Base-by-base conservation (phyloP, 2,113 vertebrate genomes). In the Struthidea cinerea region DNA sequence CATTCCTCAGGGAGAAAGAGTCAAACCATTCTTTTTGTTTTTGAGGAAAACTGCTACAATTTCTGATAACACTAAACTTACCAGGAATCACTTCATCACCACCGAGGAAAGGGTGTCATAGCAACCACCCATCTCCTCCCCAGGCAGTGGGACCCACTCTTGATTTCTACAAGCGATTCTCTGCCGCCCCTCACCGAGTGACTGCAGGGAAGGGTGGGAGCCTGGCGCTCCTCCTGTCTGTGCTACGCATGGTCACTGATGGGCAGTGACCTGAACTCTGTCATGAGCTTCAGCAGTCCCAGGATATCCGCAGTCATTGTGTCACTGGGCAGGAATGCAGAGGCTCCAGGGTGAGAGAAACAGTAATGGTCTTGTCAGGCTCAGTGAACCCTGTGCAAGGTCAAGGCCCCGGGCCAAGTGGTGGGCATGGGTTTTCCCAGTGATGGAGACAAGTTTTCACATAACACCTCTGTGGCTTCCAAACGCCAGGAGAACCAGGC, bases 131-230 rank as follows among this genome's bases (percentile, higher is more conserved):
- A 30, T 19, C 11, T 83, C 44, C 33, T 37, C 15, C 69, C 46
- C 59, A 74, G 42, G 44, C 63, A 47, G 22, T 16, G 30, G 24
- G 59, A 94, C 17, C 11, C 24, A 20, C 13, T 83, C 20, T 21
- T 76, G n/a, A 73, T n/a, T 76, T 79, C n/a, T n/a, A 41, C 0
- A 0, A 77, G 24, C 44, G 57, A n/a, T 53, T 65, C 46, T 74
- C 24, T 3, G 3, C 16, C 19, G 47, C 22, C 7, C 11, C 27
- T 69, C 24, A 53, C 2, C 0, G 0, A 79, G 19, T 60, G 49
- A 37, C 53, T 17, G 24, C 1, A 1, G 73, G 22, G 60, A 44
- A 47, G 13, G 23, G 39, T 21, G 0, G 0, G 30, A 60, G 30
- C 27, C 46, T 0, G 1, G 22, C 53, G 28, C 24, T 77, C 9